These are phyloP conservation scores for Butorides virescens DNA, from an alignment of 2,113 vertebrate species.

Conservation along the genomic window DNA sequence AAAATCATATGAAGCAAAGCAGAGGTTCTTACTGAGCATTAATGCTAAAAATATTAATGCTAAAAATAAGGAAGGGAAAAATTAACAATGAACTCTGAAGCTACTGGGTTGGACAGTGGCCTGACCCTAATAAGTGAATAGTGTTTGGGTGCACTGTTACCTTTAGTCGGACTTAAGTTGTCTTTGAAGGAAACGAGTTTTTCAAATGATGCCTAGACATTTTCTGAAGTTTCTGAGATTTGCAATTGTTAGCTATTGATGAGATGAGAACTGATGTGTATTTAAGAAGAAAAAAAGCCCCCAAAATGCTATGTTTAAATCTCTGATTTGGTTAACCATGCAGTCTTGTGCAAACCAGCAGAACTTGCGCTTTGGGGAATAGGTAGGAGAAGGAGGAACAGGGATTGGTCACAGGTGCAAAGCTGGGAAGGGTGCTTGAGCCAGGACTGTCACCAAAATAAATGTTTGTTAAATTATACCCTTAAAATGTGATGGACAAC, in stretches of 20 bases:
- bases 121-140: background rate
- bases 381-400: background rate
- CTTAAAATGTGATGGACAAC: background rate
- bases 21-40: background rate
- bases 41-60: background rate
- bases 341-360: background rate
- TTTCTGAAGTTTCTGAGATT: background rate
- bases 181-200: background rate
- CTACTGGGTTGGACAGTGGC: background rate
- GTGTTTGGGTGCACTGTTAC: background rate
- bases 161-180: fast-evolving
- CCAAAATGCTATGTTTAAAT: background rate
- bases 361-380: background rate
- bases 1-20: background rate
- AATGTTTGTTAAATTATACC: background rate
- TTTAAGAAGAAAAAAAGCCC: background rate
- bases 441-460: background rate
- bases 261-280: background rate
- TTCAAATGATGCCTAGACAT: background rate
- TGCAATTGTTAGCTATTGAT: background rate
- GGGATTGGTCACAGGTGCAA: background rate
- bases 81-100: background rate
- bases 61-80: background rate
- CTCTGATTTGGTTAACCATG: background rate
- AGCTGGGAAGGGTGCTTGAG: background rate